Base-by-base conservation (phyloP, 2,888 invertebrate genomes). In the Nemapogon koenigi region DNA sequence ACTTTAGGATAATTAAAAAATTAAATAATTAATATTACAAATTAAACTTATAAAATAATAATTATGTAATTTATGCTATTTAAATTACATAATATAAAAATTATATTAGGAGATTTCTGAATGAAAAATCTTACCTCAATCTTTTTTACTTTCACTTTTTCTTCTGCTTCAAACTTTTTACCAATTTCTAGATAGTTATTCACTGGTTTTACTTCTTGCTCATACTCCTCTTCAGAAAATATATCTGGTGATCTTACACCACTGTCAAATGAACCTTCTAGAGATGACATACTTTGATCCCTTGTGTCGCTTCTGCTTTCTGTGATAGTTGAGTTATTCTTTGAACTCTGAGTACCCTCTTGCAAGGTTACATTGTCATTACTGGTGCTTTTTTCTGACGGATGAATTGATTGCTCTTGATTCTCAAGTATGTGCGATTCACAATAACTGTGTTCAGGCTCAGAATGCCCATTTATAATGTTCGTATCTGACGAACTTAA, bases 201-300 rank as follows among this genome's bases (percentile, higher is more conserved):
- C 15, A 31, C 31, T 16, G 45, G 40, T 14, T 48, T 53, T 28
- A 71, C 76, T 38, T 83, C 85, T 30, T 81, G 82, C 41, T 85
- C 85, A 30, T 71, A 76, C 37, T 83, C 85, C 29, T 81, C 82
- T 42, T 85, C 85, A 41, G 82, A 84, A 57, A 88, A 88, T 53
- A 89, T 68, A 52, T 88, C 87, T 0, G 88, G 88, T 37, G 85
- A 85, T 31, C 78, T 52, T 27, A 76, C 63, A 45, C 76, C 76
- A 50, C 76, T 78, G 49, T 76, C 75, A 62, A 71, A 76, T 2
- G 76, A 76, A 8, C 66, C 68, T 41, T 78, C 76, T 1, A 70
- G 52, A 8, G 76, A 78, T 2, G 76, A 76, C 41, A 60, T 67
- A 44, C 73, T 75, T 11, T 69, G 68, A 22, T 78, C 76, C 3